phyloP scores from a whole-genome alignment of 2,113 vertebrate genomes.

The Cyrtonyx montezumae region DNA sequence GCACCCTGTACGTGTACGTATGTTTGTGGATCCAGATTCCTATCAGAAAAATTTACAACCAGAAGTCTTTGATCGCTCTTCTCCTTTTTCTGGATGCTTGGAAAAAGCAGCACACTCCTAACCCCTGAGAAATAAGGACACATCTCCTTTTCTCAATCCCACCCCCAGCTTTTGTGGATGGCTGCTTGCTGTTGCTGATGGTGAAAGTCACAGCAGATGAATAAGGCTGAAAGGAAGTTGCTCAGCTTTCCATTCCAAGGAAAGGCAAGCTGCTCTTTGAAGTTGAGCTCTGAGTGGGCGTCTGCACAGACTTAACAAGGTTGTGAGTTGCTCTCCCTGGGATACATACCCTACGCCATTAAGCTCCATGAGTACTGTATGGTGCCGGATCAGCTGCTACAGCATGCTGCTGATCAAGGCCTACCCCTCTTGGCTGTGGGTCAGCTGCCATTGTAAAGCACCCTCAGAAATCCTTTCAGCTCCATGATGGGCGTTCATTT shows the following conservation, averaged over 20 bases:
- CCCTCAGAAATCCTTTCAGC: constrained; percentile 54
- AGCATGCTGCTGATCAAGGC: neutral
- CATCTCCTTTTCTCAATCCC: neutral
- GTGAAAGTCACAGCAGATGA: neutral
- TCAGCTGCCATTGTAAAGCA: neutral
- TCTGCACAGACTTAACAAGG: constrained; percentile 18
- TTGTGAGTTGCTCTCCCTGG: neutral
- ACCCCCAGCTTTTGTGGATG: neutral
- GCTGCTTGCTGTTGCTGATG: neutral
- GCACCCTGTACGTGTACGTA: neutral
- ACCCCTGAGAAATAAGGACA: neutral
- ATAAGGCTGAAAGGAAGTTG: neutral
- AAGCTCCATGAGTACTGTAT: neutral
- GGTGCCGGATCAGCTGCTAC: neutral
- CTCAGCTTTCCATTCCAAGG: neutral
- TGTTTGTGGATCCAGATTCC: neutral
- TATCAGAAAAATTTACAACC: accelerated
- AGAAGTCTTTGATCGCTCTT: neutral
- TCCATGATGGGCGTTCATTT: constrained; percentile 4
- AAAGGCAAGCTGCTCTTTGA: neutral
- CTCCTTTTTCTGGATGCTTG: neutral
- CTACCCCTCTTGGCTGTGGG: neutral
- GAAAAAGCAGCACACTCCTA: neutral
- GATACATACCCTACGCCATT: neutral
- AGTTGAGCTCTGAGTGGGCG: constrained; percentile 23